These are phyloP conservation scores for Hafferia zeledoni DNA, from an alignment of 2,797 vertebrate species.

Conservation along the genomic window DNA sequence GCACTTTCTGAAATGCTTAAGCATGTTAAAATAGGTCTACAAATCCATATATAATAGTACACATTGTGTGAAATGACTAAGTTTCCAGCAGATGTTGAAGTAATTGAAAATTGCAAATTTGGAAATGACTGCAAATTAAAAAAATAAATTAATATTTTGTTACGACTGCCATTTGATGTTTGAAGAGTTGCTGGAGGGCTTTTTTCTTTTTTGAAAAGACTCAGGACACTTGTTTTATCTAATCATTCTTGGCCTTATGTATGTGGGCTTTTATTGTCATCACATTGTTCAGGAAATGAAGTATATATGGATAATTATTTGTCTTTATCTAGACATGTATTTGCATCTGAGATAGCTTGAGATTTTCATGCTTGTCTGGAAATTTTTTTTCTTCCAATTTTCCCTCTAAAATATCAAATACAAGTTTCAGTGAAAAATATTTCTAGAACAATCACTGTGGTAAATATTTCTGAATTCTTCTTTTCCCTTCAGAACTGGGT, in stretches of 20 bases:
- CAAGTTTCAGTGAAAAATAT: background rate
- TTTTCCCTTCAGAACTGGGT: background rate
- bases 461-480: background rate
- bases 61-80: background rate
- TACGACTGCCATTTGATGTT: conserved; percentile 51
- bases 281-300: background rate
- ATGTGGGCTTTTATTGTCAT: background rate
- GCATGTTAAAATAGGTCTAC: background rate
- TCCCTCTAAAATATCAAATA: background rate
- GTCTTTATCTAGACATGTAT: background rate
- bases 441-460: background rate
- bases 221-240: conserved; percentile 6
- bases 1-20: background rate
- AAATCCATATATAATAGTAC: background rate
- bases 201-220: conserved; percentile 44
- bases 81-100: conserved; percentile 42
- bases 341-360: background rate
- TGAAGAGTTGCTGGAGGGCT: conserved; percentile 18
- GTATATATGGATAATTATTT: background rate
- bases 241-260: background rate
- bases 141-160: conserved; percentile 27
- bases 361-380: background rate
- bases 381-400: background rate
- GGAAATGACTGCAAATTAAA: conserved; percentile 49
- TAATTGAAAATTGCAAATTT: conserved; percentile 59